Evolutionary conservation across 2,888 invertebrate genomes (phyloP), one percentile per base, ranked within the genome.

Genomic region (Oxytorus armatus): DNA sequence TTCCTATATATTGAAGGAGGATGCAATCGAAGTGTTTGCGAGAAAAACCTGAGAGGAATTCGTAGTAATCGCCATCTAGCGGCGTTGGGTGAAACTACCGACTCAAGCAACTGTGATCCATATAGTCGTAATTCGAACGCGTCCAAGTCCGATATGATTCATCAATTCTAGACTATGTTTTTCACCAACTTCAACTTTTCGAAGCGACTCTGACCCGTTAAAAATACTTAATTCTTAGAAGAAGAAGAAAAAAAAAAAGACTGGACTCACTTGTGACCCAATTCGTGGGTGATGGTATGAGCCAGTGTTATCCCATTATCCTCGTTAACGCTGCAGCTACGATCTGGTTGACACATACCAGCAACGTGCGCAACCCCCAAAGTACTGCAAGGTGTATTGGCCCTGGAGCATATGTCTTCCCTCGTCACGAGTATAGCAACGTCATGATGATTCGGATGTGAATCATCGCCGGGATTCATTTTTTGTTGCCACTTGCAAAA

Each of bases 381-480:
- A 3, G 95, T 94, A 77, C 93, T 93, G 86, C 94, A 94, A 72
- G 93, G 92, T 72, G 92, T 92, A 80, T 90, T 88, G 79, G 93
- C 92, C 65, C 89, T 86, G 11, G 93, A 92, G 84, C 94, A 94
- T 78, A 94, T 92, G 87, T 94, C 94, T 86, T 93, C 92, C 85
- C 94, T 93, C 23, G 98, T 98, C 82, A 98, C 95, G 57, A 98
- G 93, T 84, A 98, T 95, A 49, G 97, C 98, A 3, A 97, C 97
- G 89, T 98, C 98, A 91, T 98, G 97, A 89, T 98, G 97, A 88
- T 97, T 95, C 0, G 97, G 97, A 92, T 97, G 95, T 11, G 94
- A 93, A 88, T 97, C 97, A 85, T 95, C 94, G 21, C 93, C 93
- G 1, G 96, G 95, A 91, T 97, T 97, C 79, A 95, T 91, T 70